Base-by-base conservation (phyloP, 2,113 vertebrate species). In the Triplophysa tibetana region DNA sequence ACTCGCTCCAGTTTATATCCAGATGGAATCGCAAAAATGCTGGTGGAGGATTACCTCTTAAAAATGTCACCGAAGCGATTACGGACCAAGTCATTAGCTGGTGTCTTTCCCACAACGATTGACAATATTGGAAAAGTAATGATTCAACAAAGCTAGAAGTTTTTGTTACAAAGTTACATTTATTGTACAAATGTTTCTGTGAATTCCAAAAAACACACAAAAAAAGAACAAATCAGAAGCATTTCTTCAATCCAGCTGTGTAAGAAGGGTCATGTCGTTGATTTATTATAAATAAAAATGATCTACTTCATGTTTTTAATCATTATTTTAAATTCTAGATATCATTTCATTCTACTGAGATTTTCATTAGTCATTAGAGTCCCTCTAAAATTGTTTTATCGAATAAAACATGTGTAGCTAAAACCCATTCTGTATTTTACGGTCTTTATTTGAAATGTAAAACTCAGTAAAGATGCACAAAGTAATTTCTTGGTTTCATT, bases 11-110 rank as follows among this genome's bases (percentile, higher is more conserved):
- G 70, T 70, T 65, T 79, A 69, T 75, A 66, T 79, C 60, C 76
- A 79, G 70, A 79, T 82, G 60, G 50, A 75, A 76, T 79, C 50
- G 48, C 23, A 62, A 54, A 81, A 81, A 83, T 13, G 45, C 54
- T 58, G 54, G 56, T 62, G 12, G 41, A 62, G 72, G 58, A 41
- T 24, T 21, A 77, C 45, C 75, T 80, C 29, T 33, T n/a, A 43
- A 77, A 75, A 60, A 73, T 67, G 23, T 58, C 73, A 83, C 50
- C 17, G 58, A 19, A 70, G 14, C 14, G 56, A 54, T 54, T 21
- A 52, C n/a, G 23, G 24, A 11, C 63, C 63, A 56, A 68, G 65
- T 52, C n/a, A 54, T 66, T 77, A 52, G 45, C 33, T 8, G 26
- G 52, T 33, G 26, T 62, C 38, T 33, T 80, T 79, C 73, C 72